These are phyloP conservation scores for Caradrina kadenii DNA, from an alignment of 2,888 invertebrate genomes.

Conservation along the genomic window DNA sequence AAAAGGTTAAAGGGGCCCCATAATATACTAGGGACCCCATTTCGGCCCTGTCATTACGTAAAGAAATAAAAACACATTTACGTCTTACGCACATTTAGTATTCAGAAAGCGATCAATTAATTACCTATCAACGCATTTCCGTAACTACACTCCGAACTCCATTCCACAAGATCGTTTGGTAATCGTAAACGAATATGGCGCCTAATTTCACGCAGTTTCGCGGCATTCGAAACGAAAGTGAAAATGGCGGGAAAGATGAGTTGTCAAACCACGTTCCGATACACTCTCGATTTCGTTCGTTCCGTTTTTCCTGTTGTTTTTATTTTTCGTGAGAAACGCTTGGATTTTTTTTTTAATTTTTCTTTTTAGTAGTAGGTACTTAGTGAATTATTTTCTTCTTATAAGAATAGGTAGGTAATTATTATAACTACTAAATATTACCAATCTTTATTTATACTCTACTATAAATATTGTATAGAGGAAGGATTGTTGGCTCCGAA, in stretches of 20 bases:
- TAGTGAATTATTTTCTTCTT: not conserved
- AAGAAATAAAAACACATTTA: slow-evolving; percentile 21
- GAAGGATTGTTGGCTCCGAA: too few species aligned
- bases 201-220: slow-evolving; percentile 69
- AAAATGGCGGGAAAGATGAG: slow-evolving; percentile 75
- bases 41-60: slow-evolving; percentile 1
- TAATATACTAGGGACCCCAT: too few species aligned
- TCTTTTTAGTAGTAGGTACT: not conserved
- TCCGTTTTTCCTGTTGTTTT: slow-evolving; percentile 28
- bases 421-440: too few species aligned
- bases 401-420: not conserved
- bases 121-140: slow-evolving; percentile 36
- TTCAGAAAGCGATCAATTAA: slow-evolving; percentile 51
- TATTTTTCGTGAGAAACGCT: slow-evolving; percentile 17
- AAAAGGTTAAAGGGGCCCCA: too few species aligned
- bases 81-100: slow-evolving; percentile 40
- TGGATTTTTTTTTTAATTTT: not conserved
- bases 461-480: too few species aligned
- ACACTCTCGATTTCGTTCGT: slow-evolving; percentile 71
- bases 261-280: slow-evolving; percentile 73
- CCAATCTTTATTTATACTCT: too few species aligned
- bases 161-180: slow-evolving; percentile 40
- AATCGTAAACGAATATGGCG: slow-evolving; percentile 58
- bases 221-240: slow-evolving; percentile 75
- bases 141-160: slow-evolving; percentile 17